These are phyloP conservation scores for Glossosoma conforme DNA, from an alignment of 1,140 invertebrate species.

Conservation along the genomic window DNA sequence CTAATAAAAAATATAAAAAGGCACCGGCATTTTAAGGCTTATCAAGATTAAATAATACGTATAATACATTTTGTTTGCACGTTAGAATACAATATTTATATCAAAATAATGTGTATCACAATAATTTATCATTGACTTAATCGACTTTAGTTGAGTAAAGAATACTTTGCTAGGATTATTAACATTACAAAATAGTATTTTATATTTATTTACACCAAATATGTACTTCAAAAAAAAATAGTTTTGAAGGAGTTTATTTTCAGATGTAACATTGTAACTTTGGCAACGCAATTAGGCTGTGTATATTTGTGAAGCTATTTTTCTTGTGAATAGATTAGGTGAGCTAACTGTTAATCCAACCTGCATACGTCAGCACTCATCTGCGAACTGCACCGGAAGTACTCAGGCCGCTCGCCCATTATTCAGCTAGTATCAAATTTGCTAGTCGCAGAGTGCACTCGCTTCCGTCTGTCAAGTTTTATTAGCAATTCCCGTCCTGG, in stretches of 20 bases:
- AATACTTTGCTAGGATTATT: background rate
- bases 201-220: background rate
- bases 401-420: background rate
- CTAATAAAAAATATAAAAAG: background rate
- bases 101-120: too few species aligned
- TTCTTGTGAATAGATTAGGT: too few species aligned
- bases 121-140: too few species aligned
- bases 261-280: background rate
- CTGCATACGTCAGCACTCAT: too few species aligned
- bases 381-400: background rate
- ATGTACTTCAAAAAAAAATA: background rate
- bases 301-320: too few species aligned
- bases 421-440: constrained; percentile 5
- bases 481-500: constrained; percentile 7
- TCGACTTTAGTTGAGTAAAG: too few species aligned
- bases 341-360: too few species aligned
- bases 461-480: constrained; percentile 9
- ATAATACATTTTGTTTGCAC: too few species aligned
- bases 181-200: background rate
- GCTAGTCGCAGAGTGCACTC: constrained; percentile 5
- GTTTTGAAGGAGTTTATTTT: background rate
- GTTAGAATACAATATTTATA: background rate
- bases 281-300: too few species aligned
- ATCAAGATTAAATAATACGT: background rate
- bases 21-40: background rate